A percentile compares a stretch with the other conserved stretches of the same genome.
phyloP scores from a whole-genome alignment of 2,797 vertebrate genomes.

The Eurystomus glaucurus region DNA sequence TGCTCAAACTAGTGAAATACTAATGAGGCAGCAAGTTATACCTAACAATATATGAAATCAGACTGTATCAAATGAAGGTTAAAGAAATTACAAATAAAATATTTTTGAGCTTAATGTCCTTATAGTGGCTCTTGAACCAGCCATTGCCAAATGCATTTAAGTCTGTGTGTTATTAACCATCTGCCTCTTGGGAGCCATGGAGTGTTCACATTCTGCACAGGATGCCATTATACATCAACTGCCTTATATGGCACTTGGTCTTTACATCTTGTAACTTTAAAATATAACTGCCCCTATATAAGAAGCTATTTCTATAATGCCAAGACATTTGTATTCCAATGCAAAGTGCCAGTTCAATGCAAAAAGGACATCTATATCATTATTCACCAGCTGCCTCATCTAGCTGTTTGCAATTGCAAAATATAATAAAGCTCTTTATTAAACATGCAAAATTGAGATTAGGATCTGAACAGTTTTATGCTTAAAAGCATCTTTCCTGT shows the following conservation, averaged over 20 bases:
- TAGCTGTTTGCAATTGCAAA: constrained; percentile 37
- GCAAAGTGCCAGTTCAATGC: constrained; percentile 20
- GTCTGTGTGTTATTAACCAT: constrained; percentile 42
- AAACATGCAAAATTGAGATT: constrained; percentile 20
- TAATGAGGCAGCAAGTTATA: constrained; percentile 53
- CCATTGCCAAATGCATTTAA: constrained; percentile 30
- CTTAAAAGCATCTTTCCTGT: not conserved
- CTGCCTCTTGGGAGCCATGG: not conserved
- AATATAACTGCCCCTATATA: constrained; percentile 20
- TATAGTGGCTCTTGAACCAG: not conserved
- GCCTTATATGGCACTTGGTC: not conserved
- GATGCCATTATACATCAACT: not conserved
- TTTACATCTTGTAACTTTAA: constrained; percentile 39
- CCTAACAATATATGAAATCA: not conserved
- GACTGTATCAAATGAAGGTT: constrained; percentile 40
- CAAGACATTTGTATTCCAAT: constrained; percentile 44
- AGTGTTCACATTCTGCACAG: not conserved
- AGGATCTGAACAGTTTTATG: not conserved
- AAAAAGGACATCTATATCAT: constrained; percentile 43
- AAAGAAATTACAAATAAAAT: constrained; percentile 49
- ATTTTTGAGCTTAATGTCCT: constrained; percentile 5
- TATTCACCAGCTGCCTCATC: constrained; percentile 61
- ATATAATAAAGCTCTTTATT: constrained; percentile 52
- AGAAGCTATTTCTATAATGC: constrained; percentile 48
- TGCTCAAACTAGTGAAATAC: constrained; percentile 27